Conservation (phyloP, 2,113 vertebrate genomes). For the Rutilus rutilus region DNA sequence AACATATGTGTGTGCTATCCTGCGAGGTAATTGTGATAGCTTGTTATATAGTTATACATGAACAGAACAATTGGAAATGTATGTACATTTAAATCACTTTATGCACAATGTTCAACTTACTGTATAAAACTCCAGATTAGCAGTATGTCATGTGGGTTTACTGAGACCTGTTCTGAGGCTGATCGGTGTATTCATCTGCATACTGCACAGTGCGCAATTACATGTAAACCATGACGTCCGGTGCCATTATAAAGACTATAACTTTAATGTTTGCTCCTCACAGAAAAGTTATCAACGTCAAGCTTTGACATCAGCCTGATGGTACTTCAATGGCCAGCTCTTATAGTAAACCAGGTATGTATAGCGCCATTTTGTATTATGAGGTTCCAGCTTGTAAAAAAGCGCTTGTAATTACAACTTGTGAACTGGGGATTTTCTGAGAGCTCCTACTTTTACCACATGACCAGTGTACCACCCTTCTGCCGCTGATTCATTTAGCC, state of each 20-base stretch:
- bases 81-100: no score
- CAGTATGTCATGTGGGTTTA: no score
- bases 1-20: slow-evolving; percentile 15
- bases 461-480: no score
- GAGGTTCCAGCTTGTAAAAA: background rate
- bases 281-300: background rate
- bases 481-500: no score
- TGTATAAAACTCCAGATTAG: no score
- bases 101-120: no score
- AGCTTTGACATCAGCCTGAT: background rate
- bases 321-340: no score
- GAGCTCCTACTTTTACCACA: background rate
- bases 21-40: slow-evolving; percentile 30
- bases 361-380: background rate
- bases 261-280: background rate
- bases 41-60: background rate
- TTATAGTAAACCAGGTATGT: background rate
- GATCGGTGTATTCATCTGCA: no score
- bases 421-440: background rate
- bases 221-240: background rate
- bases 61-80: no score
- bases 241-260: background rate
- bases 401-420: background rate
- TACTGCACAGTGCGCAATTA: no score
- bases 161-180: no score